Base-by-base conservation (phyloP, 2,113 vertebrate species). In the Brienomyrus longianalis region DNA sequence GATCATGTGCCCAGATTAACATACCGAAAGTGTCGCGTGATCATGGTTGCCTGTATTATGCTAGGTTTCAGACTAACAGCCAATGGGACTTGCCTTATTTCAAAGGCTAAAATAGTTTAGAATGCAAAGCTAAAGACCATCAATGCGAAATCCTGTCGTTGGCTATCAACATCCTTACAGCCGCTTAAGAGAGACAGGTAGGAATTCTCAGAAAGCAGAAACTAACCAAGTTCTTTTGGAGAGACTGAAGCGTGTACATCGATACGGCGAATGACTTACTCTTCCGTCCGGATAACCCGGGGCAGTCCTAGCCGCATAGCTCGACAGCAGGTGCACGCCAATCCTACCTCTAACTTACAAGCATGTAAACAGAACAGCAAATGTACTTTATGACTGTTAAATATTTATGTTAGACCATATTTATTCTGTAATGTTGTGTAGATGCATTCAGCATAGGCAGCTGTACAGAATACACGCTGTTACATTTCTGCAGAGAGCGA, bases 271-370 rank as follows among this genome's bases (percentile, higher is more conserved):
- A n/a, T 10, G 21, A 85, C 48, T 27, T 48, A 50, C 21, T 23
- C 43, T n/a, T 10, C 19, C 83, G 45, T 52, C 15, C 48, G 85
- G 1, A 80, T 80, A 47, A 52, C 54, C 70, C 21, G 62, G 35
- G 39, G 19, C 21, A 54, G 43, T 80, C 66, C 62, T 8, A 35
- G 39, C 45, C 59, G n/a, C 39, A 19, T n/a, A 56, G 39, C 88
- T 48, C 59, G 51, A 39, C 77, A 15, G 52, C 86, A 91, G 92
- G 92, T 93, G 90, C 92, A 89, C 91, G 85, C 31, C 35, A 91
- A 95, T 92, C 91, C 95, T 96, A 94, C 95, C 96, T 97, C 96
- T 87, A 50, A 51, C 83, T 96, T 91, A 93, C 92, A 92, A 92
- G 89, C 93, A 92, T 92, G 92, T 94, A 92, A 90, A 88, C 92